phyloP scores from a whole-genome alignment of 2,888 invertebrate genomes.

The Aporophyla lueneburgensis region DNA sequence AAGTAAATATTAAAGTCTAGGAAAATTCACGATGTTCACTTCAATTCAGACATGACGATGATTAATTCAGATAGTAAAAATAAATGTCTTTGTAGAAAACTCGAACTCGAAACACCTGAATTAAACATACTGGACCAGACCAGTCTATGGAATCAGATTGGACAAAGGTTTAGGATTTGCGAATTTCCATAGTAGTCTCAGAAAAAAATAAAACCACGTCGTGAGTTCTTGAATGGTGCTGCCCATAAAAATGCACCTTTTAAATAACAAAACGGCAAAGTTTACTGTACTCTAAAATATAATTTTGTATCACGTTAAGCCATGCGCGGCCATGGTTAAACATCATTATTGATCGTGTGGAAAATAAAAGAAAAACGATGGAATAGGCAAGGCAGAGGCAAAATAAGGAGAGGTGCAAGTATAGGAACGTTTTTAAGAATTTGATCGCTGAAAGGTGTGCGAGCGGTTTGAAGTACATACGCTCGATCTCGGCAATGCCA shows the following conservation, averaged over 20 bases:
- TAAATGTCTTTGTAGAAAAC: not conserved
- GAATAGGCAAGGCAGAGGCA: constrained; percentile 86
- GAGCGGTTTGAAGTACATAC: constrained; percentile 77
- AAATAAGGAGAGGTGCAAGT: constrained; percentile 87
- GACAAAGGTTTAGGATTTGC: constrained; percentile 67
- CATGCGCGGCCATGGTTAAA: constrained; percentile 88
- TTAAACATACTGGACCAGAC: constrained; percentile 41
- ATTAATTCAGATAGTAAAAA: constrained; percentile 48
- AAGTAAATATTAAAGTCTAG: constrained; percentile 75
- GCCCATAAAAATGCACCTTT: constrained; percentile 85
- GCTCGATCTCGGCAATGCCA: constrained; percentile 88
- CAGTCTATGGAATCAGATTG: constrained; percentile 36
- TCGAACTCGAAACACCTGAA: constrained; percentile 35
- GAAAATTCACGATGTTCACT: constrained; percentile 77
- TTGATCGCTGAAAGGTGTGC: constrained; percentile 75
- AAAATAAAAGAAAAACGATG: constrained; percentile 75
- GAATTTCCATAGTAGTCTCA: constrained; percentile 77
- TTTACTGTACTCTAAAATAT: constrained; percentile 72
- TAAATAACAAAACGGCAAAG: constrained; percentile 73
- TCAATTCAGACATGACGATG: constrained; percentile 27
- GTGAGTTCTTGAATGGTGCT: constrained; percentile 89
- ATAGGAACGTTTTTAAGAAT: constrained; percentile 76
- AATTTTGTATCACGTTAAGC: constrained; percentile 79
- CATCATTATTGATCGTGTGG: constrained; percentile 74
- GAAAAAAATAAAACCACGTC: constrained; percentile 78